Conservation (phyloP, 2,888 invertebrate species). For the Lumbricus terrestris region DNA sequence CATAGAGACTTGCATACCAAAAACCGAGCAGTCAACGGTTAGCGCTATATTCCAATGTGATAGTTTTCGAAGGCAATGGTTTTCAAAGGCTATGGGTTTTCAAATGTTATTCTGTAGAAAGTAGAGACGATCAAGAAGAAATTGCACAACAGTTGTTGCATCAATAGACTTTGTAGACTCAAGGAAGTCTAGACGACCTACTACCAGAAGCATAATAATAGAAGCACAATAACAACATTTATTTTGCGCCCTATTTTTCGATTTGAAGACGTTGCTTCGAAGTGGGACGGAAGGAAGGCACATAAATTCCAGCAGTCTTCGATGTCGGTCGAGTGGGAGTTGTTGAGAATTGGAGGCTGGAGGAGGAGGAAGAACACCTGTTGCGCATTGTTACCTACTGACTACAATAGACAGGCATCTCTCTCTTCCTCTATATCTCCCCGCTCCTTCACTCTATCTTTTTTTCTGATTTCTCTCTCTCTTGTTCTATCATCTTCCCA, state of each 20-base stretch:
- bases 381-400: not conserved
- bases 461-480: no score
- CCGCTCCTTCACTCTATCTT: no score
- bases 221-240: not conserved
- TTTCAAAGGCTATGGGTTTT: not conserved
- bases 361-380: not conserved
- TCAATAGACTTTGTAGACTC: not conserved
- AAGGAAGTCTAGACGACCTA: not conserved
- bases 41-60: no score
- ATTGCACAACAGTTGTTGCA: not conserved
- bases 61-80: no score
- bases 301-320: not conserved
- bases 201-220: not conserved
- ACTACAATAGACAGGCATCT: not conserved
- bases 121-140: not conserved
- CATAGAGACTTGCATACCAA: no score
- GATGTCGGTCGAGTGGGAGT: not conserved
- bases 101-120: not conserved
- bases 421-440: no score
- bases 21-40: no score
- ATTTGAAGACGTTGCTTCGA: not conserved
- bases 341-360: not conserved
- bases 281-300: not conserved
- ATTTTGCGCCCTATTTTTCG: not conserved
- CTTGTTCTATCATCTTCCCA: no score